Percentiles rank a stretch among this genome's conserved stretches.
phyloP scores from a whole-genome alignment of 2,797 vertebrate genomes.

The Chelon auratus region DNA sequence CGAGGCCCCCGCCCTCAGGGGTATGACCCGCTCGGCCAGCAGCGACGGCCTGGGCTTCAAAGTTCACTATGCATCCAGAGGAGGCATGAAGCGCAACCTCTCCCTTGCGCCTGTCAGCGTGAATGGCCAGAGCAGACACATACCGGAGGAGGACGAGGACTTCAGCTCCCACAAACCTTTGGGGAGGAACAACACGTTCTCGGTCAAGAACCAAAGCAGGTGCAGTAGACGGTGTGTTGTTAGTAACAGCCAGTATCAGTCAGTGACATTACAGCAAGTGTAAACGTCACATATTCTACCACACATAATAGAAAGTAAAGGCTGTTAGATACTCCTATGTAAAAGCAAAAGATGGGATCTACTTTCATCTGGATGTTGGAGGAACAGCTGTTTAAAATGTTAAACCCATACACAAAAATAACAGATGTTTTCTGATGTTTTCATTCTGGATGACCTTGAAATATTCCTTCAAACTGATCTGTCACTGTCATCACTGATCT shows the following conservation, averaged over 20 bases:
- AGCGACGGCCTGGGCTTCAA: conserved; percentile 92
- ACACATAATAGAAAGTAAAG: background rate
- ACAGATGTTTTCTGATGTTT: too few species aligned
- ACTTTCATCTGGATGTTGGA: too few species aligned
- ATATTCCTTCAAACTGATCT: background rate
- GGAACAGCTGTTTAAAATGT: too few species aligned
- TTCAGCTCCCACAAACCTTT: conserved; percentile 65
- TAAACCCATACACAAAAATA: too few species aligned
- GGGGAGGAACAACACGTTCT: conserved; percentile 72
- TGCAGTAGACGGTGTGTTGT: conserved; percentile 27
- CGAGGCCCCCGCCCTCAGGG: conserved; percentile 67
- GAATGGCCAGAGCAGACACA: conserved; percentile 89
- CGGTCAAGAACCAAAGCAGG: conserved; percentile 80
- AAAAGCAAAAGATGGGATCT: too few species aligned
- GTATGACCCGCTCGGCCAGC: conserved; percentile 92
- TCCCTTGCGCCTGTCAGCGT: conserved; percentile 88
- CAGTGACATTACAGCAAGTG: background rate
- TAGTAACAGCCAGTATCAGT: background rate
- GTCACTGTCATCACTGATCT: background rate
- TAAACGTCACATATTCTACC: background rate
- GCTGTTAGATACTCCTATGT: too few species aligned
- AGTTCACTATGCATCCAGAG: conserved; percentile 82
- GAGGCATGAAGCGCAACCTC: conserved; percentile 86
- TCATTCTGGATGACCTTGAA: background rate
- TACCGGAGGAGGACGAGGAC: conserved; percentile 87